Conservation (phyloP, 2,113 vertebrate species). For the Pipra filicauda region DNA sequence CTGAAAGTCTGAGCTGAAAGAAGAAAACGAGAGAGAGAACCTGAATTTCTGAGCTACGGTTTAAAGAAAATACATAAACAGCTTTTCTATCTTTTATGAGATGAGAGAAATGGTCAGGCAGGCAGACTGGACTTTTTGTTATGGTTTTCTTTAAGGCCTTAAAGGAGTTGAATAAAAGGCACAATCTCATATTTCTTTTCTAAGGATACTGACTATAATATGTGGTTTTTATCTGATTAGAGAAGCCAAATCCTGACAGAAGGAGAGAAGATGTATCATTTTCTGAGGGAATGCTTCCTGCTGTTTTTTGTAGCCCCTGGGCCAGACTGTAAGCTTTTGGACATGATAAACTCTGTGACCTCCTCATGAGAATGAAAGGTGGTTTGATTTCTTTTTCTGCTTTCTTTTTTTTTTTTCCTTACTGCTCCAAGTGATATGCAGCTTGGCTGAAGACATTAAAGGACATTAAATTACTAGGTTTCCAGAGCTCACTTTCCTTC, state of each 20-base stretch:
- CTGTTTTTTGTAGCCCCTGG: neutral
- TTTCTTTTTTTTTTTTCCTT: neutral
- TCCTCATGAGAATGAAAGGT: constrained; percentile 14
- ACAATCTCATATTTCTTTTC: neutral
- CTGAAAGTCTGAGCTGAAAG: neutral
- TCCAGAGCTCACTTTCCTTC: constrained; percentile 10
- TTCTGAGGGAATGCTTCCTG: neutral
- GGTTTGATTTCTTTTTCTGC: neutral
- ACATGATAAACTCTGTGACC: constrained; percentile 31
- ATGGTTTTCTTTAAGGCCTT: neutral
- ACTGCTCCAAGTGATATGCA: neutral
- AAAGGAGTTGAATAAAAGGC: neutral
- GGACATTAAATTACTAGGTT: neutral
- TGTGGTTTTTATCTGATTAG: neutral
- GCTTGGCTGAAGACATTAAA: constrained; percentile 29
- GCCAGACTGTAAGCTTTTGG: constrained; percentile 29
- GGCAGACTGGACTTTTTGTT: neutral
- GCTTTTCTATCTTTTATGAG: neutral
- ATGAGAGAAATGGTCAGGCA: neutral
- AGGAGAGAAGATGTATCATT: neutral
- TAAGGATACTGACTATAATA: neutral
- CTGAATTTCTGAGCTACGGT: neutral
- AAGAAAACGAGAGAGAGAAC: neutral
- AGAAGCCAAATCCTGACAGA: constrained; percentile 24
- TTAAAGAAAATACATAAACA: neutral